A percentile compares a stretch with the other conserved stretches of the same genome.
Conservation (phyloP, 2,797 vertebrate genomes). For the Schizopygopsis malacanthus region DNA sequence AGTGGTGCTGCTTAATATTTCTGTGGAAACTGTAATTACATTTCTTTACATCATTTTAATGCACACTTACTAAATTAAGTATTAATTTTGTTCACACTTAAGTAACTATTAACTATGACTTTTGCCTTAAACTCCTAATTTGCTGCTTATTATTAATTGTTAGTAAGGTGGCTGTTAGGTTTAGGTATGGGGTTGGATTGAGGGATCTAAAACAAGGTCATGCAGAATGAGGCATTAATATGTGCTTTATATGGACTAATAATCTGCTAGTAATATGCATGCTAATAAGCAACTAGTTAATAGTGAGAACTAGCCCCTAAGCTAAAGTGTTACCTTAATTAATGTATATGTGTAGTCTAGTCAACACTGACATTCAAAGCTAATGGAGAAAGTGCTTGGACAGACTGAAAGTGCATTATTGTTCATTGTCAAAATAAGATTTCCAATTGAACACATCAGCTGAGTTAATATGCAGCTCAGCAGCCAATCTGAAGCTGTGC, state of each 20-base stretch:
- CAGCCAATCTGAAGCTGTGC: neutral
- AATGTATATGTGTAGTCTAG: neutral
- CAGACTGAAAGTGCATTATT: neutral
- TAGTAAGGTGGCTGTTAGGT: neutral
- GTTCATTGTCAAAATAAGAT: neutral
- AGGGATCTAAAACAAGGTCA: no score
- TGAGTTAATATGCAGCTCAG: constrained; percentile 6
- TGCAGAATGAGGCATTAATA: neutral
- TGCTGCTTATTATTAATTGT: neutral
- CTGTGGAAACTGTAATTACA: neutral
- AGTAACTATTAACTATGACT: no score
- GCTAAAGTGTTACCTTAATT: neutral
- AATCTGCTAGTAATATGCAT: neutral
- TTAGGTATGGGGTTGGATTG: neutral
- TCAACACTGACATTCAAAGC: neutral
- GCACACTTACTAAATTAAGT: neutral
- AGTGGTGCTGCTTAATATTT: neutral
- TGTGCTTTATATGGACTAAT: neutral
- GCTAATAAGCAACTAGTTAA: neutral
- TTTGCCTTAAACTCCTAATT: neutral
- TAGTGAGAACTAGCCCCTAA: neutral
- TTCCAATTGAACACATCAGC: neutral
- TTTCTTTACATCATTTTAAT: neutral
- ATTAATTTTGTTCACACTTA: neutral
- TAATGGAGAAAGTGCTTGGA: neutral